A percentile compares a stretch with the other conserved stretches of the same genome.
These are phyloP conservation scores for Hermodice carunculata DNA, from an alignment of 2,888 invertebrate genomes.

Conservation along the genomic window DNA sequence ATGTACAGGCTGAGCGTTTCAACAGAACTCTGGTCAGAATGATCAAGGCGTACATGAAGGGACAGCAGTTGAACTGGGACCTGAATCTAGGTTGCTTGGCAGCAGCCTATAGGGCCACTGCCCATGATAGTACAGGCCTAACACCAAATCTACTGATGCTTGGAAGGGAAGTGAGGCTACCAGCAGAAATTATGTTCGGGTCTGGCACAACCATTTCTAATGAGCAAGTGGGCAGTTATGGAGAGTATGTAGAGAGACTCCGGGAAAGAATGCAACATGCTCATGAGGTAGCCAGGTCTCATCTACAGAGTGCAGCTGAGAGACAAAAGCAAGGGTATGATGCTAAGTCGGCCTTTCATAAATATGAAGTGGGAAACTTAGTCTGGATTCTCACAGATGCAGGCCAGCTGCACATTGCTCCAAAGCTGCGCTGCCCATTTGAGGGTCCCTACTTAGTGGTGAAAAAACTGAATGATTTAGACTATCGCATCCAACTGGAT, in stretches of 20 bases:
- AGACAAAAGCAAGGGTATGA: not conserved
- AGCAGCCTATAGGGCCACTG: conserved; percentile 30
- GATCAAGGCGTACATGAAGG: conserved; percentile 32
- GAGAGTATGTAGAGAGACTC: not conserved
- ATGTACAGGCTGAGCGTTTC: conserved; percentile 22
- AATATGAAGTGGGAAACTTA: not conserved
- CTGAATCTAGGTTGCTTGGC: conserved; percentile 35
- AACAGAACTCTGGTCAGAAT: conserved; percentile 31
- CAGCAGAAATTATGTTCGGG: conserved; percentile 29
- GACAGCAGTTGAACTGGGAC: conserved; percentile 40
- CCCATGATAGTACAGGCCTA: conserved; percentile 30
- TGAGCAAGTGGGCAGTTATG: not conserved
- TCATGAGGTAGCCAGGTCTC: not conserved
- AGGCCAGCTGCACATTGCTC: not conserved
- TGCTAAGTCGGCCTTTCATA: not conserved
- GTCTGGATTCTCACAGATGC: not conserved
- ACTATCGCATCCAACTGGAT: not conserved
- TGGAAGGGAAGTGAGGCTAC: conserved; percentile 33
- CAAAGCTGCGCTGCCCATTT: not conserved
- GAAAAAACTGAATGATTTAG: not conserved
- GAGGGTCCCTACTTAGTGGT: not conserved
- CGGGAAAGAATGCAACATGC: not conserved
- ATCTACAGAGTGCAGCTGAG: not conserved
- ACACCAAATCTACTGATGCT: conserved; percentile 40
- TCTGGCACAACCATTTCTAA: not conserved